A percentile compares a stretch with the other conserved stretches of the same genome.
Conservation (phyloP, 2,797 vertebrate species). For the Sciurus carolinensis region DNA sequence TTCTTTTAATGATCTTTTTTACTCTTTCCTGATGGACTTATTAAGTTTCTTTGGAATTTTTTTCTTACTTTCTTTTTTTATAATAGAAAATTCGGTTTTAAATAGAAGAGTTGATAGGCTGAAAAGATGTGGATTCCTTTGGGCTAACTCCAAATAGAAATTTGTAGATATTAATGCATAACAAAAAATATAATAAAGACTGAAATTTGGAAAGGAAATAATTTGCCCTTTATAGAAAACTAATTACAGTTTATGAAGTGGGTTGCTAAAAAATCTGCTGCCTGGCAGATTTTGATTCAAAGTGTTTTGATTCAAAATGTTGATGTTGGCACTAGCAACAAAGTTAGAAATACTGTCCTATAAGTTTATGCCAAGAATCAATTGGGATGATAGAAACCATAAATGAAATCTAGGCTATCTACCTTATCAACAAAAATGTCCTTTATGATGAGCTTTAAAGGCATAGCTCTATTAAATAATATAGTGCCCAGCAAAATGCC, state of each 20-base stretch:
- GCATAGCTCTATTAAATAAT: slow-evolving; percentile 34
- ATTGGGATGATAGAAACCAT: slow-evolving; percentile 53
- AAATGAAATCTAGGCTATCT: slow-evolving; percentile 57
- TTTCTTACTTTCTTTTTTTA: not conserved
- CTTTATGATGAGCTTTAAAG: slow-evolving; percentile 35
- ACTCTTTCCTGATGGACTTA: not conserved
- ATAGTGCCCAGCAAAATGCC: not conserved
- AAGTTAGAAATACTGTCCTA: slow-evolving; percentile 61
- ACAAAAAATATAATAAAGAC: slow-evolving; percentile 67
- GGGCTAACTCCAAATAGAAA: slow-evolving; percentile 63
- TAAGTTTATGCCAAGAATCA: slow-evolving; percentile 65
- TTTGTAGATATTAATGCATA: slow-evolving; percentile 63
- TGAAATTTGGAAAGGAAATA: slow-evolving; percentile 74
- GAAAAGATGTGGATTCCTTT: slow-evolving; percentile 65
- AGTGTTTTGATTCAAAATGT: slow-evolving; percentile 65
- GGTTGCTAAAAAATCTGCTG: slow-evolving; percentile 72
- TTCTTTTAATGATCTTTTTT: not conserved
- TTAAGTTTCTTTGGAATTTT: slow-evolving; percentile 19
- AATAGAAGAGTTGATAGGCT: slow-evolving; percentile 35
- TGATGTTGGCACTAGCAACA: slow-evolving; percentile 56
- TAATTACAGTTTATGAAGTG: slow-evolving; percentile 77
- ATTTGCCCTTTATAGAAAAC: slow-evolving; percentile 75
- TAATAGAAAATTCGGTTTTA: slow-evolving; percentile 57
- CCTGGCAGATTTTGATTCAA: slow-evolving; percentile 66
- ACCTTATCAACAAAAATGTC: slow-evolving; percentile 45